These are phyloP conservation scores for Diploscapter pachys DNA, from an alignment of 1,140 invertebrate genomes.

Conservation along the genomic window DNA sequence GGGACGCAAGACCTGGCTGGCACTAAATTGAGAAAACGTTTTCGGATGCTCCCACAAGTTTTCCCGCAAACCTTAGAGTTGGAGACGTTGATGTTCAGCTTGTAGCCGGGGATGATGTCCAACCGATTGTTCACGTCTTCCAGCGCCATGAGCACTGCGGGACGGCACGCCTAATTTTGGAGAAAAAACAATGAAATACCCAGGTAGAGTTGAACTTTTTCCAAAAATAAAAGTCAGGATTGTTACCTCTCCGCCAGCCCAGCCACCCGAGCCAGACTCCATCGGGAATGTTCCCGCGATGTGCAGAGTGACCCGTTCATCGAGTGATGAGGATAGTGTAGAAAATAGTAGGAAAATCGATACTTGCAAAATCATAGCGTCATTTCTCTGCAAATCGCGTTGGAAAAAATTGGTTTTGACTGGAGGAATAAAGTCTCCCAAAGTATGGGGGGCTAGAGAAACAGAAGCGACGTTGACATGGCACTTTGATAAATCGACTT, in stretches of 20 bases:
- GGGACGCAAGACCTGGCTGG: conserved; percentile 91
- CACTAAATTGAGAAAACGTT: conserved; percentile 69
- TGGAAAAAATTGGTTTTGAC: too few species aligned
- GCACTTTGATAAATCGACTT: too few species aligned
- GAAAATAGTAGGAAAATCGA: background rate
- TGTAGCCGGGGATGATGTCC: conserved; percentile 86
- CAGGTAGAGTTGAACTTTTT: background rate
- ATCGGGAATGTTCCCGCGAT: conserved; percentile 96
- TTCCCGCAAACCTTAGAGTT: conserved; percentile 80
- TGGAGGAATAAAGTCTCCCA: too few species aligned
- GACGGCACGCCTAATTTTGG: conserved; percentile 62
- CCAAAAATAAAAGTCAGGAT: background rate
- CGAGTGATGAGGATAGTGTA: background rate
- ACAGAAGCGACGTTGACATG: too few species aligned
- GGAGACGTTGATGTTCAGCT: conserved; percentile 84
- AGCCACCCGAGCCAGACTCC: conserved; percentile 86
- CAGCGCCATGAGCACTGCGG: conserved; percentile 87
- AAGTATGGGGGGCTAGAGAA: too few species aligned
- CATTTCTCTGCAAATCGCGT: too few species aligned
- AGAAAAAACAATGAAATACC: too few species aligned
- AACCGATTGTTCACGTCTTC: conserved; percentile 86
- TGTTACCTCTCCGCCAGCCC: conserved; percentile 61
- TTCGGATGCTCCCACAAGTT: conserved; percentile 38
- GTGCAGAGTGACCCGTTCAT: conserved; percentile 66
- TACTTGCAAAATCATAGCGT: too few species aligned